Conservation (phyloP, 1,140 invertebrate species). For the Heliconius hewitsoni region DNA sequence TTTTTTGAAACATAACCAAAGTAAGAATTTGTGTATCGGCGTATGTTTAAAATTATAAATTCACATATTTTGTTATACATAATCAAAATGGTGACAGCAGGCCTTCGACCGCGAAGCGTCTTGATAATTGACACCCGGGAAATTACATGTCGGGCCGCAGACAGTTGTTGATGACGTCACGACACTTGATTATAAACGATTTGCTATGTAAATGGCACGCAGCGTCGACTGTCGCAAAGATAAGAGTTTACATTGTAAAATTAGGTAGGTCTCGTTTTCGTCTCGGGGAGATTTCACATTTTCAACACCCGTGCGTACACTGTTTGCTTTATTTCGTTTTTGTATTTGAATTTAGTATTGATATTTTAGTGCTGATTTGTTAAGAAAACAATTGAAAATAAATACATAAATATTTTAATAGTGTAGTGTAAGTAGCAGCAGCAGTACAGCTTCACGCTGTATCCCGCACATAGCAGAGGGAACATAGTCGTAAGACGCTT, state of each 20-base stretch:
- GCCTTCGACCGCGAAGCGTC: slow-evolving; percentile 62
- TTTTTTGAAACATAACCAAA: neutral
- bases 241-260: slow-evolving; percentile 35
- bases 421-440: too few species aligned
- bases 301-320: neutral
- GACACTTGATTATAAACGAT: slow-evolving; percentile 80
- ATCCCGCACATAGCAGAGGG: too few species aligned
- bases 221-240: slow-evolving; percentile 39
- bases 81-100: slow-evolving; percentile 68
- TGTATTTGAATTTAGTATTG: neutral
- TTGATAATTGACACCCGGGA: slow-evolving; percentile 79
- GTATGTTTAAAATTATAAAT: slow-evolving; percentile 3
- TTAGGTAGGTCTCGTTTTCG: neutral
- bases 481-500: too few species aligned
- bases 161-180: slow-evolving; percentile 80
- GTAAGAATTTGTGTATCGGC: neutral
- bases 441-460: too few species aligned
- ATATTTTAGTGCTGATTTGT: neutral
- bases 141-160: slow-evolving; percentile 77
- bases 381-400: too few species aligned
- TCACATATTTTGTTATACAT: slow-evolving; percentile 43
- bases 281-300: neutral
- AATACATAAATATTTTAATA: too few species aligned
- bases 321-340: neutral
- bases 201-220: slow-evolving; percentile 68